Base-by-base conservation (phyloP, 2,113 vertebrate genomes). In the Columba janthina region DNA sequence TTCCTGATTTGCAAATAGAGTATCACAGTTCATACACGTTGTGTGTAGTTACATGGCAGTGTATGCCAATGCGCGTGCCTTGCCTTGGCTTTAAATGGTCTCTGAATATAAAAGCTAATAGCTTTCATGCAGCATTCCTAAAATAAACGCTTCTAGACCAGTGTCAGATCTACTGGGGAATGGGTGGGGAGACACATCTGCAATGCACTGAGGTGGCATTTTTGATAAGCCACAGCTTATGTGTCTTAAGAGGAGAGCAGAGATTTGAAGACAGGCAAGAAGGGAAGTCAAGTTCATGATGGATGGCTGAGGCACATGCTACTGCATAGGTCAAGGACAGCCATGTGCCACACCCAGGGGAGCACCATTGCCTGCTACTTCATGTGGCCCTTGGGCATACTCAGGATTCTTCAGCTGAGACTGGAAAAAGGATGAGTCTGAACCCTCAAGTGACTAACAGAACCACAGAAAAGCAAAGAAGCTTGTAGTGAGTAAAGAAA, bases 71-170 rank as follows among this genome's bases (percentile, higher is more conserved):
- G 67, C 96, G 81, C n/a, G 71, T 69, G 60, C 34, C 72, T 95
- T 82, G 81, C 57, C 73, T 51, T 94, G 85, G 66, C 46, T 97
- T 95, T 96, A 91, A 95, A 90, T 50, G 62, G 64, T 95, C 84
- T 94, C 88, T 84, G 81, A 89, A 74, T 86, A 90, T 94, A 94
- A 89, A 97, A 97, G 90, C 89, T 95, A 96, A 81, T 93, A 85
- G 87, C 48, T 96, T 94, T 95, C 93, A 94, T 80, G 79, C 87
- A 93, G 73, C 74, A 93, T 77, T 95, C 56, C 79, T 96, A 95
- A 97, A 94, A 96, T 79, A 76, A 97, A 69, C 38, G 25, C 28
- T 75, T 81, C 46, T 20, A 81, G 22, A 71, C 28, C 73, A 81
- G 34, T 81, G 80, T 40, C 66, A 77, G 25, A 61, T 88, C 65